phyloP scores from a whole-genome alignment of 30 jellyfish, hydroid and myxozoan genomes.

The Chironex yamaguchii region DNA sequence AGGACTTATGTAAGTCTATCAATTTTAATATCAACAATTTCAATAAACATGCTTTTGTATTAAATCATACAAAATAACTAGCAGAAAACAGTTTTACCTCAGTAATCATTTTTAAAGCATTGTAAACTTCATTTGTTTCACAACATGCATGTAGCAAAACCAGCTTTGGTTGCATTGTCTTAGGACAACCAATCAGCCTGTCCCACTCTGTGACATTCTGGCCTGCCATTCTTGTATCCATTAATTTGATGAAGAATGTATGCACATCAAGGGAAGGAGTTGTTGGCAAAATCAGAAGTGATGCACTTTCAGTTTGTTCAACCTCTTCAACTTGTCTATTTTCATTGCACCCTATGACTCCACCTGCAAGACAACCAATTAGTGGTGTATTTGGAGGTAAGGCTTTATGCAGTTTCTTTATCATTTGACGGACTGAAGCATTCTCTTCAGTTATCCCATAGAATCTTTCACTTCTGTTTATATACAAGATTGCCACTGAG shows the following conservation, averaged over 20 bases:
- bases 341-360: constrained; percentile 47
- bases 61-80: too few relatives aligned
- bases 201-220: not conserved
- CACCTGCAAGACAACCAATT: constrained; percentile 61
- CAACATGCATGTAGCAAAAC: constrained; percentile 63
- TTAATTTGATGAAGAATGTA: constrained; percentile 23
- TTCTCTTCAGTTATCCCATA: not conserved
- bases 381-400: constrained; percentile 39
- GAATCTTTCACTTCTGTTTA: constrained; percentile 45
- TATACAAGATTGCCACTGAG: constrained; percentile 36
- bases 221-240: constrained; percentile 37
- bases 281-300: constrained; percentile 44
- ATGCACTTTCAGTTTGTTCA: constrained; percentile 56
- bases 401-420: not conserved
- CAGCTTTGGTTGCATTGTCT: constrained; percentile 16
- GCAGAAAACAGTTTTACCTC: too few relatives aligned
- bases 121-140: constrained; percentile 23
- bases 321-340: constrained; percentile 4
- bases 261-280: not conserved
- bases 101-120: constrained; percentile 30
- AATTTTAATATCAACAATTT: too few relatives aligned
- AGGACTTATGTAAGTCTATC: too few relatives aligned
- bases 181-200: not conserved
- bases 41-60: too few relatives aligned
- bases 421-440: not conserved